Percentiles rank a stretch among this genome's conserved stretches.
Evolutionary conservation across 1,140 invertebrate genomes (phyloP).

Genomic region (Orius insidiosus): DNA sequence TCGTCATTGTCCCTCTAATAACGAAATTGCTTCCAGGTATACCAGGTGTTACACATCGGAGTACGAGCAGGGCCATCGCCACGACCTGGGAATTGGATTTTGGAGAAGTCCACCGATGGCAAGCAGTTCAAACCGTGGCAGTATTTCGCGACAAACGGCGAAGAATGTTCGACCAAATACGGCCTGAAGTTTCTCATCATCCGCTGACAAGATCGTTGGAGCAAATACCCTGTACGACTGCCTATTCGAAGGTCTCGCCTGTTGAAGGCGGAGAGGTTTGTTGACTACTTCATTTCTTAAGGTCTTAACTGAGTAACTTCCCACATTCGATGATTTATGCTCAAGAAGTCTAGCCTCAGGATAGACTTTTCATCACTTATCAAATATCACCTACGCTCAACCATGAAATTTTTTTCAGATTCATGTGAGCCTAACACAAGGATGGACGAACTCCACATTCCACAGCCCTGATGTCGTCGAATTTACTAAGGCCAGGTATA

Average conservation of each 20-base stretch:
- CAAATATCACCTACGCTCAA: too few species aligned
- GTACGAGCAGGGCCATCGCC: conserved; percentile 79
- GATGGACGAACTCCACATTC: conserved; percentile 49
- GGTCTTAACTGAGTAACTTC: not conserved
- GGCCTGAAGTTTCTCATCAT: conserved; percentile 39
- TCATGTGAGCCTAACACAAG: conserved; percentile 65
- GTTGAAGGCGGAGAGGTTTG: conserved; percentile 74
- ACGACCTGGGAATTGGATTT: conserved; percentile 75
- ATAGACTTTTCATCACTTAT: not conserved
- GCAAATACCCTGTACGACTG: conserved; percentile 61
- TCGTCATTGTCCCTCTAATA: too few species aligned
- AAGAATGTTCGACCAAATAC: conserved; percentile 70
- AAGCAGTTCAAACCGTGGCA: conserved; percentile 52
- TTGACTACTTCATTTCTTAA: conserved; percentile 3
- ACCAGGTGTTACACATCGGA: conserved; percentile 80
- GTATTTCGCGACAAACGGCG: conserved; percentile 69
- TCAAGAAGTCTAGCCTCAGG: not conserved
- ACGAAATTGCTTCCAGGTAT: conserved; percentile 45
- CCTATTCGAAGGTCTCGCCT: conserved; percentile 45
- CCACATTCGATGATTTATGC: not conserved
- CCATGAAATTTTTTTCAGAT: conserved; percentile 7
- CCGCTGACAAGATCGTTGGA: conserved; percentile 27
- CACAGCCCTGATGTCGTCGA: conserved; percentile 45
- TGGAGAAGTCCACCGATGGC: conserved; percentile 67
- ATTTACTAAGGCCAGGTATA: conserved; percentile 69